Evolutionary conservation across 2,888 invertebrate species (phyloP), one percentile per base, ranked within the genome.

Genomic region (Anthrax anthrax): DNA sequence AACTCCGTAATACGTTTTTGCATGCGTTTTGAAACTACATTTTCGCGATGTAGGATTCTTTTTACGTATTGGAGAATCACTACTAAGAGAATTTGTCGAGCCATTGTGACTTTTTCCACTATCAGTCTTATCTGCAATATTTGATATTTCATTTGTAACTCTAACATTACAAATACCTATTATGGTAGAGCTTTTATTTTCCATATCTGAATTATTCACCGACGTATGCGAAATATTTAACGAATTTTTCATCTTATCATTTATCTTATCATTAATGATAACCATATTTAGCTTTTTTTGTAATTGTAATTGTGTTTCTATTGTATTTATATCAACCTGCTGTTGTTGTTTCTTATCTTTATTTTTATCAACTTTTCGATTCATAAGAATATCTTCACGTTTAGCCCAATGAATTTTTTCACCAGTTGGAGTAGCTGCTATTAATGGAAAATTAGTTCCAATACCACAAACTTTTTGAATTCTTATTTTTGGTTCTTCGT

Each of bases 11-110:
- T 57, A 52, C 49, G 62, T 63, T 18, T 49, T 47, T 42, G 61
- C 55, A 53, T 67, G 65, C 27, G 67, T 68, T 52, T 67, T 67
- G 48, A 68, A 68, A 54, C 67, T 68, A 47, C 63, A 66, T 58
- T 63, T 66, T 49, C 67, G 60, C 17, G 59, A 51, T 38, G 61
- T 17, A 53, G 48, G 40, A 48, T 45, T 43, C 48, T 48, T 46
- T 47, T 51, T 42, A 54, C 50, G 44, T 18, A 40, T 46, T 23
- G 46, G 48, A 36, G 46, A 50, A 23, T 50, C 50, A 44, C 44
- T 44, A 50, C 50, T 47, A 47, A 50, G 48, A 13, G 49, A 50
- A 42, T 47, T 50, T 40, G 47, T 47, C 4, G 51, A 51, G 9
- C 45, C 48, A 44, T 46, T 49, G 17, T 45, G 37, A 43, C 46